Evolutionary conservation across 1,140 invertebrate species (phyloP).

Genomic region (Chrysopa pallens): DNA sequence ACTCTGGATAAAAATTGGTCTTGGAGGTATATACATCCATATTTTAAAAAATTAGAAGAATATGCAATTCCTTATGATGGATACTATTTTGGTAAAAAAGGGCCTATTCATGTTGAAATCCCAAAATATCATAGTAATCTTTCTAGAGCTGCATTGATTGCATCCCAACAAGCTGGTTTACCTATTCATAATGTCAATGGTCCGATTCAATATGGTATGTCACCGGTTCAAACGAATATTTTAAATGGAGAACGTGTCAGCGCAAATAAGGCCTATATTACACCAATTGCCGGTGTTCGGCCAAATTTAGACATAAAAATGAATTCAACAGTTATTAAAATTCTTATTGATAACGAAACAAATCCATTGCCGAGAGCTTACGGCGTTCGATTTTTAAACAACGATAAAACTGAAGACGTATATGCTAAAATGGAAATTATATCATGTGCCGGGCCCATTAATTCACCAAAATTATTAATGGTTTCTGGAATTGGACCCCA

Average conservation of each 20-base stretch:
- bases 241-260: conserved; percentile 28
- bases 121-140: conserved; percentile 11
- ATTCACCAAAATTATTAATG: conserved; percentile 51
- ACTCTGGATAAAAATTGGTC: too few relatives aligned
- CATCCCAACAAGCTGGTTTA: too few relatives aligned
- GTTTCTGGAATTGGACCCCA: conserved; percentile 55
- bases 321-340: conserved; percentile 37
- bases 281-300: conserved; percentile 23
- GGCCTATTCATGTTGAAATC: conserved; percentile 12
- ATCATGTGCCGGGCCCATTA: conserved; percentile 45
- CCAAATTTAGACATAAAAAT: conserved; percentile 45
- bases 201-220: too few relatives aligned
- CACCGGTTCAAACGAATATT: too few relatives aligned
- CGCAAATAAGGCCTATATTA: conserved; percentile 32
- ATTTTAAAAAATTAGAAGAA: conserved; percentile 23
- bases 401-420: conserved; percentile 21
- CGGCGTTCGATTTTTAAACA: conserved; percentile 40
- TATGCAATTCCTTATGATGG: too few relatives aligned
- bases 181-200: too few relatives aligned
- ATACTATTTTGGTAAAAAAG: conserved; percentile 14
- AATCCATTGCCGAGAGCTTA: conserved; percentile 16
- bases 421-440: conserved; percentile 43
- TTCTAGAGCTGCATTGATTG: conserved; percentile 26
- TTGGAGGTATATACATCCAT: too few relatives aligned
- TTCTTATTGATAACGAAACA: conserved; percentile 33